These are phyloP conservation scores for Phyllostomus hastatus DNA, from an alignment of 2,113 vertebrate species.

Conservation along the genomic window DNA sequence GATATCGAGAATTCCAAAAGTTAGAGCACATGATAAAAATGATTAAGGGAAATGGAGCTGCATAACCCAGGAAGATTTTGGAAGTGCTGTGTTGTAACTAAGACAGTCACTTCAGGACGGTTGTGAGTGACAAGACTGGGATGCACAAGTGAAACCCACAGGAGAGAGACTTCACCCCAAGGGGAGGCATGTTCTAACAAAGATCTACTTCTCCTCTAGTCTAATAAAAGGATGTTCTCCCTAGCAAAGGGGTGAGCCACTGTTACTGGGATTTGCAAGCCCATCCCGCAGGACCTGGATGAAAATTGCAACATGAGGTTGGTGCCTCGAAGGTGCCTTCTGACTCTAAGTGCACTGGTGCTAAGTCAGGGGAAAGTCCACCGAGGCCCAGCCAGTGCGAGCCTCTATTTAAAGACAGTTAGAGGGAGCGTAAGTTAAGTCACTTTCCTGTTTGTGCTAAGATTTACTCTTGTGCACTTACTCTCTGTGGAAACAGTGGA, in stretches of 20 bases:
- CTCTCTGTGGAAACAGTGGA: background rate
- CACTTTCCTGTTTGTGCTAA: background rate
- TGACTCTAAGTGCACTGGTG: background rate
- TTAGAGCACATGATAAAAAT: background rate
- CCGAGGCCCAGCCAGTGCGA: background rate
- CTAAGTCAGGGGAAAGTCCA: background rate
- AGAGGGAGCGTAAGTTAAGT: background rate
- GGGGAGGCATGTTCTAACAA: background rate
- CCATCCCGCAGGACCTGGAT: background rate
- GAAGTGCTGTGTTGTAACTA: background rate
- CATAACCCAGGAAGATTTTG: background rate
- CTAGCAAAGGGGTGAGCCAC: background rate
- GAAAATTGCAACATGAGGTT: background rate
- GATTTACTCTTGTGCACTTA: slow-evolving; percentile 24
- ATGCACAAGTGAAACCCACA: background rate
- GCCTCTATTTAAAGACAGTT: background rate
- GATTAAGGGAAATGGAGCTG: background rate
- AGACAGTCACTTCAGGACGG: background rate
- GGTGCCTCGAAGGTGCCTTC: background rate
- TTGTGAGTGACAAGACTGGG: background rate
- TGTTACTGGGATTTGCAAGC: background rate
- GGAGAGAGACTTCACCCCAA: background rate
- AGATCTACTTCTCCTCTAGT: background rate
- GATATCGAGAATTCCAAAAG: background rate
- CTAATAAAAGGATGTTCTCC: background rate